Base-by-base conservation (phyloP, 1,140 invertebrate genomes). In the Meloidogyne exigua region DNA sequence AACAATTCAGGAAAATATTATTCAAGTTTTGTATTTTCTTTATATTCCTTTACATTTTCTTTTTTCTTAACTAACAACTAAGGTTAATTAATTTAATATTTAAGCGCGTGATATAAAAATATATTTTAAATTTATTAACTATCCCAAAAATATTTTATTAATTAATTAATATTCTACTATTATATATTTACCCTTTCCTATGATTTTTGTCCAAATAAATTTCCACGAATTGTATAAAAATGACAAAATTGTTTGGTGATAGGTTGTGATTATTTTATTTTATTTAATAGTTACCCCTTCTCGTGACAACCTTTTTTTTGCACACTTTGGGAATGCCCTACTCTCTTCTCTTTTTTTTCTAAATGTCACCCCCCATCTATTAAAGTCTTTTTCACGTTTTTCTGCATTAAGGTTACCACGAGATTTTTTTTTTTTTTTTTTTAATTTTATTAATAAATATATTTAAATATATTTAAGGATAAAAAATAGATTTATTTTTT, bases 311-410 rank as follows among this genome's bases (percentile, higher is more conserved):
- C n/a, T n/a, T n/a, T n/a, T 57, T 44, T 57, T 57, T 57, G 49
- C 49, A 57, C 49, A n/a, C 49, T 57, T 57, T 57, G 49, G 49
- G 49, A 57, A 57, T 57, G 49, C 49, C 49, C 49, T n/a, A n/a
- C n/a, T n/a, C n/a, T n/a, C n/a, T n/a, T n/a, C n/a, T n/a, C n/a
- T n/a, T n/a, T n/a, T n/a, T n/a, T n/a, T 49, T 4, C 10, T 10
- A 7, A 32, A 32, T 32, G 28, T 32, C 36, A 39, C 10, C 44
- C 18, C 44, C 21, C n/a, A n/a, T n/a, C n/a, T n/a, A n/a, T n/a
- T n/a, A 9, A n/a, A 57, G 18, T 57, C 49, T n/a, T 57, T 57
- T 57, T n/a, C 49, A 57, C 49, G 49, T 57, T 57, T n/a, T 7
- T 7, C 10, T n/a, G n/a, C 4, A 4, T 18, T 13, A 1, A 44